Conservation (phyloP, 2,888 invertebrate species). For the Phaedon cochleariae region DNA sequence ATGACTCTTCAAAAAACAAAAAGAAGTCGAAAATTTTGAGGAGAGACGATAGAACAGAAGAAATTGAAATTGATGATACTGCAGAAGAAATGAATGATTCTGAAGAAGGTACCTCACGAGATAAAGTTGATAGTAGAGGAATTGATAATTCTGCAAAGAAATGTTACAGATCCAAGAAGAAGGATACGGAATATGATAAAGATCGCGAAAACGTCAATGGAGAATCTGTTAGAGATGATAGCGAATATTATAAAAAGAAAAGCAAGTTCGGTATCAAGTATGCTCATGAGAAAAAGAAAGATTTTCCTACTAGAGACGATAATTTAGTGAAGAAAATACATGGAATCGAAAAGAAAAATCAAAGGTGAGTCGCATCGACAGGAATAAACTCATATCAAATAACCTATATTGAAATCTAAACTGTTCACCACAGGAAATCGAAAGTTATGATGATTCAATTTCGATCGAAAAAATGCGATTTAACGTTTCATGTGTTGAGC, state of each 20-base stretch:
- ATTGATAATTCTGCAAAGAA: background rate
- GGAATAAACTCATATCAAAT: no score
- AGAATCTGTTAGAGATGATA: constrained; percentile 21
- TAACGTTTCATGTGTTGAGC: no score
- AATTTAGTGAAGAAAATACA: constrained; percentile 48
- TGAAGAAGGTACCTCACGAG: background rate
- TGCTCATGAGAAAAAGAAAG: constrained; percentile 52
- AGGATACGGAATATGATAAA: background rate
- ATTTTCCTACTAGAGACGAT: constrained; percentile 37
- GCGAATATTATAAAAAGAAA: constrained; percentile 36
- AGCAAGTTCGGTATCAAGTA: constrained; percentile 49
- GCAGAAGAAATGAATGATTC: constrained; percentile 3
- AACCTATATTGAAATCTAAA: no score
- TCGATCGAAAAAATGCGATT: no score
- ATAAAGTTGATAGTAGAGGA: background rate
- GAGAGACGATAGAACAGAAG: background rate
- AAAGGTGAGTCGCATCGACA: constrained; percentile 34
- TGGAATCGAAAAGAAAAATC: constrained; percentile 38
- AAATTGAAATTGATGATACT: background rate
- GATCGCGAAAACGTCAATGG: constrained; percentile 1
- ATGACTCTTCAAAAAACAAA: no score
- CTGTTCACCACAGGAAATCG: no score
- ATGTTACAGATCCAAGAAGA: background rate
- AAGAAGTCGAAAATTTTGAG: background rate
- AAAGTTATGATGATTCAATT: no score